phyloP scores from a whole-genome alignment of 2,888 invertebrate species.

The Colostygia pectinataria region DNA sequence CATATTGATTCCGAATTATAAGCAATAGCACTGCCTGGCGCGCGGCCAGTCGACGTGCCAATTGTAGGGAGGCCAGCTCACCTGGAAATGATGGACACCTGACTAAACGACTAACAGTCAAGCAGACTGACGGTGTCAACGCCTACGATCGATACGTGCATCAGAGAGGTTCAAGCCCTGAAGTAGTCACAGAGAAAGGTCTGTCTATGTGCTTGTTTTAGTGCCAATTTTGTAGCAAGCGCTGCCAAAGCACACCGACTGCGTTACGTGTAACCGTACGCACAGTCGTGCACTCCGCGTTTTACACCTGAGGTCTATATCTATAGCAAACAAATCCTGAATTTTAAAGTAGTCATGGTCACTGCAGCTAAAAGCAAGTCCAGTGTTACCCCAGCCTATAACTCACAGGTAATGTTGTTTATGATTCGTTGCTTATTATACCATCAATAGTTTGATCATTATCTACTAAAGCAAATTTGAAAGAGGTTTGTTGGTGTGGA shows the following conservation, averaged over 20 bases:
- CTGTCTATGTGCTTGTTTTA: too few relatives aligned
- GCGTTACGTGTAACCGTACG: too few relatives aligned
- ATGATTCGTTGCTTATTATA: constrained; percentile 28
- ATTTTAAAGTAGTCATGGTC: constrained; percentile 39
- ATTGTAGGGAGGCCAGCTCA: constrained; percentile 50
- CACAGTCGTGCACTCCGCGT: too few relatives aligned
- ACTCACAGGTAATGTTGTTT: constrained; percentile 75
- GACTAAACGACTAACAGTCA: background rate
- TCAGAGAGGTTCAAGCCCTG: too few relatives aligned
- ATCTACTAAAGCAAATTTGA: background rate
- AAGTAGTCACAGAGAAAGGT: too few relatives aligned
- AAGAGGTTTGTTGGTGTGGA: background rate
- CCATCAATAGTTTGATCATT: constrained; percentile 29
- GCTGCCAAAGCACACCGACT: too few relatives aligned
- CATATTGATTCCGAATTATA: constrained; percentile 81
- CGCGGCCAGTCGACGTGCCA: constrained; percentile 65
- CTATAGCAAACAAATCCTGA: background rate
- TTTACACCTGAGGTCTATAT: too few relatives aligned
- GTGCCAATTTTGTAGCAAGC: too few relatives aligned
- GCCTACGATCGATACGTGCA: too few relatives aligned
- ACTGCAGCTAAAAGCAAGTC: constrained; percentile 48
- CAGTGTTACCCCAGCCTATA: constrained; percentile 52
- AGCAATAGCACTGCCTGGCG: constrained; percentile 74
- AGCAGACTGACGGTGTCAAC: too few relatives aligned
- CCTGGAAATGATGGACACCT: constrained; percentile 1